Base-by-base conservation (phyloP, 2,113 vertebrate species). In the Phalacrocorax carbo region DNA sequence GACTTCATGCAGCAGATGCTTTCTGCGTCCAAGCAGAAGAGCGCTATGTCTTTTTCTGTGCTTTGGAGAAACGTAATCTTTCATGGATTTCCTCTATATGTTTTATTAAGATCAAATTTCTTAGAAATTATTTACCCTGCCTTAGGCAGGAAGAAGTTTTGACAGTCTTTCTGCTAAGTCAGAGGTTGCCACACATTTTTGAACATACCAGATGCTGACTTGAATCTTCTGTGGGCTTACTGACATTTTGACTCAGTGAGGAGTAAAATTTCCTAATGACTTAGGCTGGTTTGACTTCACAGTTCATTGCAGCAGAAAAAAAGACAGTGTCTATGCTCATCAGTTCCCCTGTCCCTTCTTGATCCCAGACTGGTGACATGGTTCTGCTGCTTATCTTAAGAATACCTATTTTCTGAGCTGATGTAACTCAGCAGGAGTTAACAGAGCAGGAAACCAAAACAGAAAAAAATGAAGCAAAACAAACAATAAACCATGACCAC, bases 161-260 rank as follows among this genome's bases (percentile, higher is more conserved):
- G 2, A 38, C 17, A n/a, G 26, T 78, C 44, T 58, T 75, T 75
- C 65, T 78, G 36, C 72, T 70, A 70, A 65, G 42, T 73, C 32
- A 30, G n/a, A 81, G 49, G 26, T 82, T 87, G 64, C 38, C 18
- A 8, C 27, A 3, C 16, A 12, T 77, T 42, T 86, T 62, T 48
- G 52, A 64, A 64, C 13, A 4, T 61, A 64, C 8, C 20, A 30
- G 21, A 34, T 1, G 2, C 64, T 49, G 54, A 26, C 54, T 84
- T 15, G 11, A 13, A 0, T 94, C 40, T 76, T 76, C 38, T 55
- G 0, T 51, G 48, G 38, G 11, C 49, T 84, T 90, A 40, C 1
- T 69, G 48, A 48, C 22, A 14, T 79, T 38, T 52, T 6, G 6
- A 38, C 71, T 68, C n/a, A 0, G 4, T 62, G n/a, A 62, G 20